Evolutionary conservation across 2,888 invertebrate species (phyloP).

Genomic region (Xiphydria camelus): DNA sequence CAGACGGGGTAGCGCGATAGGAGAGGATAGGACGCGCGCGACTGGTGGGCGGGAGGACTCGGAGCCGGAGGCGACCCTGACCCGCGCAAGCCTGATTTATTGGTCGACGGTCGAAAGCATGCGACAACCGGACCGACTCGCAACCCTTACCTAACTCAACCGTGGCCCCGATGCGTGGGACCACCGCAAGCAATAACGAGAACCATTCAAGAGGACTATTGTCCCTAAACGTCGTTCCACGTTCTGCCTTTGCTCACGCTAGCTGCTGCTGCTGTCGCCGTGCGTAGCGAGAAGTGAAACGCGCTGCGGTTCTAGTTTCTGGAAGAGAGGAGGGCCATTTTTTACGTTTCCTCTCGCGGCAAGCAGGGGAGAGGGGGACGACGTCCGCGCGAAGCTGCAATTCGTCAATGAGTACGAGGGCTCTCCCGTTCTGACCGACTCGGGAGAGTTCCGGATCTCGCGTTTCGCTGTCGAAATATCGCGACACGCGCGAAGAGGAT

Average conservation of each 20-base stretch:
- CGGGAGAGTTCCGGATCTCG: too few species aligned
- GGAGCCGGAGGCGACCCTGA: slow-evolving; percentile 9
- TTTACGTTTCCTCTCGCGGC: too few species aligned
- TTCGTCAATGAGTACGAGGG: too few species aligned
- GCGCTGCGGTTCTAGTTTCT: too few species aligned
- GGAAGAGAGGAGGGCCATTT: too few species aligned
- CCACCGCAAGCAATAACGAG: slow-evolving; percentile 43
- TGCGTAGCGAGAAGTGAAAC: too few species aligned
- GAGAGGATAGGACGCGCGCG: slow-evolving; percentile 7
- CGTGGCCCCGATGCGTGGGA: slow-evolving; percentile 15
- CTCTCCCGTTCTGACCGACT: too few species aligned
- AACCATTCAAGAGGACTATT: slow-evolving; percentile 37
- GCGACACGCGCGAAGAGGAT: slow-evolving; percentile 1
- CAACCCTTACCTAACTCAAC: slow-evolving; percentile 43
- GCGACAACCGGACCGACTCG: slow-evolving; percentile 15
- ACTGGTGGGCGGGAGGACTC: not conserved
- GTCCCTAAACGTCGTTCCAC: slow-evolving; percentile 28
- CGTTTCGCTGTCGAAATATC: too few species aligned
- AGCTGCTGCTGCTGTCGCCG: too few species aligned
- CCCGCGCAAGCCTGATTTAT: slow-evolving; percentile 17
- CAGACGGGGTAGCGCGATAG: not conserved
- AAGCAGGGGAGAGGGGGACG: not conserved
- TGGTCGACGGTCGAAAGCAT: slow-evolving; percentile 14
- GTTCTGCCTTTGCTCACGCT: too few species aligned
- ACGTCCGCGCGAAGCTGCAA: not conserved